Conservation (phyloP, 2,888 invertebrate species). For the Hyposoter dolosus region DNA sequence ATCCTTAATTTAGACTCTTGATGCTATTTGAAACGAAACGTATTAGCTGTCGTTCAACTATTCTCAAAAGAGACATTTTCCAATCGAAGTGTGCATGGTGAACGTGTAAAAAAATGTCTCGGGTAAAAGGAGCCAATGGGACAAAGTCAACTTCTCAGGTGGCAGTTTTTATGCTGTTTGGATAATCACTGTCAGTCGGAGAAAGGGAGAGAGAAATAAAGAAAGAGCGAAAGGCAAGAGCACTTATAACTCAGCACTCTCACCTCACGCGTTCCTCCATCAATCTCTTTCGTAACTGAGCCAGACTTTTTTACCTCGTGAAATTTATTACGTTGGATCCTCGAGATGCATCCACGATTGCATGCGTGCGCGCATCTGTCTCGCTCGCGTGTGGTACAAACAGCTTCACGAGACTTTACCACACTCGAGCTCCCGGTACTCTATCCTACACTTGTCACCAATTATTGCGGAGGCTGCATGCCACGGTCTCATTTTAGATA, state of each 20-base stretch:
- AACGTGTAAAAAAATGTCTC: slow-evolving; percentile 68
- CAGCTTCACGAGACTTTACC: slow-evolving; percentile 55
- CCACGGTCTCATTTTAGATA: slow-evolving; percentile 36
- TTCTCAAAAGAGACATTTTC: slow-evolving; percentile 30
- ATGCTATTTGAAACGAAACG: slow-evolving; percentile 10
- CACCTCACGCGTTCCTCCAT: slow-evolving; percentile 80
- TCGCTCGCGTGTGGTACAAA: slow-evolving; percentile 58
- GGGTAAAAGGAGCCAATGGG: slow-evolving; percentile 71
- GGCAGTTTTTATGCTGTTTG: slow-evolving; percentile 77
- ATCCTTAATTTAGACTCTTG: background rate
- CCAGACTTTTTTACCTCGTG: slow-evolving; percentile 77
- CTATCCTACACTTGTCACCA: slow-evolving; percentile 68
- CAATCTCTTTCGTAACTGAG: slow-evolving; percentile 80
- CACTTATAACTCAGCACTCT: slow-evolving; percentile 77
- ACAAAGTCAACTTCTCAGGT: slow-evolving; percentile 75
- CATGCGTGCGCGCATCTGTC: slow-evolving; percentile 57
- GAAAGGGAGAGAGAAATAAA: slow-evolving; percentile 43
- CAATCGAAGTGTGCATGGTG: slow-evolving; percentile 73
- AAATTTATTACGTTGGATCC: slow-evolving; percentile 78
- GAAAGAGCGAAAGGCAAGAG: slow-evolving; percentile 75
- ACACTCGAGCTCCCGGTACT: slow-evolving; percentile 53
- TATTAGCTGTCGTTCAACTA: background rate
- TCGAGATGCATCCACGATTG: slow-evolving; percentile 66
- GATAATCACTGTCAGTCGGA: slow-evolving; percentile 77
- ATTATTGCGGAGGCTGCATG: slow-evolving; percentile 61